phyloP scores from a whole-genome alignment of 92 coral and sea anemone genomes.

The Zoanthus gigantus region DNA sequence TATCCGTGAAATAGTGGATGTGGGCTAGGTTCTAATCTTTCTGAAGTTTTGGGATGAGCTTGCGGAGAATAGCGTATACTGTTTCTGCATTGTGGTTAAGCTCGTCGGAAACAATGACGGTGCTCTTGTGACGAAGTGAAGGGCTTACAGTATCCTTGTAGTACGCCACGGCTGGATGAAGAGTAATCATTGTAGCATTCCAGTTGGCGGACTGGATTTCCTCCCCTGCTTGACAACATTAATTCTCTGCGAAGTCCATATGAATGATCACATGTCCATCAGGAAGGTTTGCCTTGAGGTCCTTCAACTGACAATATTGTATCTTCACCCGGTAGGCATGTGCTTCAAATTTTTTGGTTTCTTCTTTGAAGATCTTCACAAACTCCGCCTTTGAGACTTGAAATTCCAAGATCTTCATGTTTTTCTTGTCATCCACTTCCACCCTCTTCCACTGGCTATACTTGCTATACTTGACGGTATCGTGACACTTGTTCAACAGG shows the following conservation, averaged over 20 bases:
- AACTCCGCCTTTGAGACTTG: conserved; percentile 41
- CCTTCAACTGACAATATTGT: conserved; percentile 58
- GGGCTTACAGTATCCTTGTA: conserved; percentile 9
- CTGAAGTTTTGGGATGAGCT: conserved; percentile 44
- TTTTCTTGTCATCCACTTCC: conserved; percentile 65
- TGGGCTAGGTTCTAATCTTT: conserved; percentile 5
- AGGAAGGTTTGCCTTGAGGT: conserved; percentile 50
- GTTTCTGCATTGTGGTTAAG: conserved; percentile 53
- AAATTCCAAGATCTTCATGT: conserved; percentile 48
- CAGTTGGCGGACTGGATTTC: conserved; percentile 73
- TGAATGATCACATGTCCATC: conserved; percentile 48
- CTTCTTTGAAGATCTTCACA: conserved; percentile 29
- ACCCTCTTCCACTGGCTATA: conserved; percentile 65
- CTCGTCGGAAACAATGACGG: conserved; percentile 55
- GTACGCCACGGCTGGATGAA: conserved; percentile 66
- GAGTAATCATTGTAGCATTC: conserved; percentile 69
- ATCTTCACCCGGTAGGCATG: conserved; percentile 49
- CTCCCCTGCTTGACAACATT: conserved; percentile 22
- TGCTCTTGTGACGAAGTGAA: conserved; percentile 50
- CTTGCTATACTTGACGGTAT: conserved; percentile 26
- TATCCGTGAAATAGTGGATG: conserved; percentile 60
- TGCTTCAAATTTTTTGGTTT: conserved; percentile 46
- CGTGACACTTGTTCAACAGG: not conserved
- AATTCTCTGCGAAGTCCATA: conserved; percentile 60
- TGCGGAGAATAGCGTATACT: conserved; percentile 48